Percentiles rank a stretch among this genome's conserved stretches.
Evolutionary conservation across 2,888 invertebrate species (phyloP).

Genomic region (Keiferia lycopersicella): DNA sequence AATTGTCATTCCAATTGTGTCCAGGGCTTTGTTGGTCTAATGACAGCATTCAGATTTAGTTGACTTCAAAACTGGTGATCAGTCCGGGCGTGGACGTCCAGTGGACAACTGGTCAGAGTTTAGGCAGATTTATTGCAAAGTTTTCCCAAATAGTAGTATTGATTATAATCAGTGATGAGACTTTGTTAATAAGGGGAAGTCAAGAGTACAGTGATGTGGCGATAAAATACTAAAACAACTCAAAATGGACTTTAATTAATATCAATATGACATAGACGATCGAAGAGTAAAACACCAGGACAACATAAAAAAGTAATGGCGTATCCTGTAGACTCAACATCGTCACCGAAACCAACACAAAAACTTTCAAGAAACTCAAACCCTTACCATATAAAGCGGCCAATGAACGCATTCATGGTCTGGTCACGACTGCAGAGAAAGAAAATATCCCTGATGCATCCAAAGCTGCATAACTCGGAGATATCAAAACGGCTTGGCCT

Average conservation of each 20-base stretch:
- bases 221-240: too few relatives aligned
- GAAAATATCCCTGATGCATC: conserved; percentile 91
- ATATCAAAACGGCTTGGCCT: conserved; percentile 91
- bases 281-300: background rate
- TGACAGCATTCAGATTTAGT: conserved; percentile 73
- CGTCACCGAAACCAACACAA: conserved; percentile 49
- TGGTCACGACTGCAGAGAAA: conserved; percentile 95
- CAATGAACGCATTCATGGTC: conserved; percentile 99
- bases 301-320: conserved; percentile 50
- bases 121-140: background rate
- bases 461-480: conserved; percentile 88
- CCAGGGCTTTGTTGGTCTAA: conserved; percentile 72
- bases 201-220: background rate
- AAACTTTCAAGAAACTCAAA: conserved; percentile 80
- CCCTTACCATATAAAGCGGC: conserved; percentile 92
- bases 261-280: background rate
- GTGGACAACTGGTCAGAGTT: conserved; percentile 44
- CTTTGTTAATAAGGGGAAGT: too few relatives aligned
- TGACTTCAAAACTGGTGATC: conserved; percentile 64
- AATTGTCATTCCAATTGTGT: conserved; percentile 78
- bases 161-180: background rate
- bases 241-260: too few relatives aligned
- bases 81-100: conserved; percentile 59
- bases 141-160: background rate
- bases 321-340: conserved; percentile 54